Conservation (phyloP, 2,113 vertebrate species). For the Ardeotis arabs region DNA sequence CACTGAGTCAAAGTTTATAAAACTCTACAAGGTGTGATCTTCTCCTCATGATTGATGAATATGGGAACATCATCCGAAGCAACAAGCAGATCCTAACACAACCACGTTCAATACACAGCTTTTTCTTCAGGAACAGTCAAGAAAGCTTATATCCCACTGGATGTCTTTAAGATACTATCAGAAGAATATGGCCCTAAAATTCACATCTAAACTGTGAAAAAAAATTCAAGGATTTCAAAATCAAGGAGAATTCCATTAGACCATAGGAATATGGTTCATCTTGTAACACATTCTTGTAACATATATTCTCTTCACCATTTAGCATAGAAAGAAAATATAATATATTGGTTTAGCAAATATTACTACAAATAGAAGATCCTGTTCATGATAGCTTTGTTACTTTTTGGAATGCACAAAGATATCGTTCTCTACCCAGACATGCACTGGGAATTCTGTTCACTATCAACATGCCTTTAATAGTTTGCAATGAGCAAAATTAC, state of each 20-base stretch:
- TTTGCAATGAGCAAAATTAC: constrained; percentile 6
- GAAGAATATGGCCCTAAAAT: background rate
- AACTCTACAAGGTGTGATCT: background rate
- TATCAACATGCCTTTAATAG: background rate
- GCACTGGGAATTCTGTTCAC: background rate
- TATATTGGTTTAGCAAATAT: background rate
- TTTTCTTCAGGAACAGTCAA: background rate
- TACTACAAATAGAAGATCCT: background rate
- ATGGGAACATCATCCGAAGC: background rate
- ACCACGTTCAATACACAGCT: background rate
- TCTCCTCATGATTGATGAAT: background rate
- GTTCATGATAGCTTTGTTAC: background rate
- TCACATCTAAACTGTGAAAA: background rate
- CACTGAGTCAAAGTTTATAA: background rate
- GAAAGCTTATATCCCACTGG: background rate
- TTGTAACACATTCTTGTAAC: background rate
- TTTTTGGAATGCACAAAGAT: background rate
- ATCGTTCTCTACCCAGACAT: background rate
- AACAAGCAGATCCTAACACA: background rate
- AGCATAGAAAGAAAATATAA: background rate
- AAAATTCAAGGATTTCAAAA: background rate
- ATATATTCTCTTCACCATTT: background rate
- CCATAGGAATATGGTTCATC: background rate
- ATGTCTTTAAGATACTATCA: background rate
- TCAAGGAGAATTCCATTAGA: background rate